Base-by-base conservation (phyloP, 2,113 vertebrate genomes). In the Oncorhynchus keta region DNA sequence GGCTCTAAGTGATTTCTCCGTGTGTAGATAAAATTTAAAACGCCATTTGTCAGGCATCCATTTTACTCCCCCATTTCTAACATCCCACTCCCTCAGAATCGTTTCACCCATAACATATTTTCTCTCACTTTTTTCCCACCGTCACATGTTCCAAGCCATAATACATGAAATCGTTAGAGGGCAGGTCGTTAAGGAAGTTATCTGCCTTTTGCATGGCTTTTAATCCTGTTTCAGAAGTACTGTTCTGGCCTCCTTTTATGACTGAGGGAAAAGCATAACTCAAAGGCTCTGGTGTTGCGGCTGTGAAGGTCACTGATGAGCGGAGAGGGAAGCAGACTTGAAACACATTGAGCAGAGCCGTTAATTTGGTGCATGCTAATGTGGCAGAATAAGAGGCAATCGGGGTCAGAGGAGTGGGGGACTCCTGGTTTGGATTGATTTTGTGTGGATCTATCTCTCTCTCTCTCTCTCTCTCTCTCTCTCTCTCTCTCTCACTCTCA, bases 1-100 rank as follows among this genome's bases (percentile, higher is more conserved):
- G 79, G 16, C 85, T 83, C 65, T 84, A 78, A 84, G 85, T 89
- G 80, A 81, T 91, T 89, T 86, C 84, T 85, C 45, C 78, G 76
- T 75, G 81, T 83, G 80, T 66, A 8, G 49, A 39, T 59, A 39
- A 72, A 67, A 75, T 83, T 79, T 87, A 82, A 77, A 70, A 70
- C 61, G 7, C 32, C 20, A 69, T 81, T 69, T 70, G 72, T 20
- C 45, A 32, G 13, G 11, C 12, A 20, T 61, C 24, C n/a, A 67
- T 32, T 69, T 69, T 76, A 48, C 68, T 26, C 68, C 11, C 20
- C 68, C 24, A 22, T 70, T 65, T 48, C 35, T 26, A 39, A n/a
- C 35, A 8, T 18, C 22, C 32, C 18, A 68, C 28, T 28, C 48
- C 64, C 66, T 14, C 9, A 68, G 14, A 70, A 30, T 74, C n/a